Percentiles rank a stretch among this genome's conserved stretches.
These are phyloP conservation scores for Hippopotamus amphibius DNA, from an alignment of 2,113 vertebrate genomes.

Conservation along the genomic window DNA sequence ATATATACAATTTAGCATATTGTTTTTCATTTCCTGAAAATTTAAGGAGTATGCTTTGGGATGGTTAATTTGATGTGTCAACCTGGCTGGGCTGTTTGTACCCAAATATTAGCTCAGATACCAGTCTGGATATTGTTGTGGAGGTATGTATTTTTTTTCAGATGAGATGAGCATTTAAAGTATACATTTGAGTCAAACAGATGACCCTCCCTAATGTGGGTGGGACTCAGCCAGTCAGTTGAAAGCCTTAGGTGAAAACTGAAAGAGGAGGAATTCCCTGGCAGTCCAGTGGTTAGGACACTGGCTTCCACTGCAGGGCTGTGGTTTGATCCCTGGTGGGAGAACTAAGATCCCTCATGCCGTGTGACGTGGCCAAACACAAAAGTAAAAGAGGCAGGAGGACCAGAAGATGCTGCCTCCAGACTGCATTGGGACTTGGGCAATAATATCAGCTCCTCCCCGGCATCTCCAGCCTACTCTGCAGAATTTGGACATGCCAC, in stretches of 20 bases:
- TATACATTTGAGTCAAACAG: not conserved
- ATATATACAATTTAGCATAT: not conserved
- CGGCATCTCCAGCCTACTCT: not conserved
- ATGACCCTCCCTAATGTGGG: not conserved
- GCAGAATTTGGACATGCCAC: not conserved
- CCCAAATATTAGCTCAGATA: not conserved
- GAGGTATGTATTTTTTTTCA: not conserved
- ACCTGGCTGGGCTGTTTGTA: no score
- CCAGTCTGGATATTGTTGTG: no score
- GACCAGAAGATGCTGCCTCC: not conserved
- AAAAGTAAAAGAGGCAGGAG: not conserved
- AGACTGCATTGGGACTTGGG: not conserved
- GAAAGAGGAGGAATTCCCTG: no score
- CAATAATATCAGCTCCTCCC: fast-evolving
- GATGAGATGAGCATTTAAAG: not conserved
- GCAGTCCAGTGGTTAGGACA: no score
- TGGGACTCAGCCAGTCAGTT: not conserved
- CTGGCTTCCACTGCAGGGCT: no score
- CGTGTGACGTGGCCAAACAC: no score
- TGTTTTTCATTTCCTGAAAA: not conserved
- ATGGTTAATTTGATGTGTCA: not conserved
- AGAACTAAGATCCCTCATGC: no score
- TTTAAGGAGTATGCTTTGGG: not conserved
- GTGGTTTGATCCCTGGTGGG: no score
- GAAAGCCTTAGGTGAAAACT: not conserved